Evolutionary conservation across 2,888 invertebrate species (phyloP).

Genomic region (Drosophila colorata): DNA sequence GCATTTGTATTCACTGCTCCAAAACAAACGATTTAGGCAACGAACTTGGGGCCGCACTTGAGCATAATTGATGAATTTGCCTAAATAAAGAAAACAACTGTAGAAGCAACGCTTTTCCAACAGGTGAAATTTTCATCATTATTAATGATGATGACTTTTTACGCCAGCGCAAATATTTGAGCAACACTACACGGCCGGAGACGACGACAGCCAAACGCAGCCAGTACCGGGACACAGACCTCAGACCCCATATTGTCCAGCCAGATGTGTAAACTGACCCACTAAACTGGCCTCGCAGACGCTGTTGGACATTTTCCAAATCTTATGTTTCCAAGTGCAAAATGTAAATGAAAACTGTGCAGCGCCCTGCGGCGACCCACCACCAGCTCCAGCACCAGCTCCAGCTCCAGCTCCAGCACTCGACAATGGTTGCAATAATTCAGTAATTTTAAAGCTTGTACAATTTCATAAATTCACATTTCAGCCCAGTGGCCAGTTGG

Average conservation of each 20-base stretch:
- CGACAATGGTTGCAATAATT: conserved; percentile 67
- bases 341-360: conserved; percentile 58
- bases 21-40: conserved; percentile 57
- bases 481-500: conserved; percentile 53
- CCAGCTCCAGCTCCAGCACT: conserved; percentile 7
- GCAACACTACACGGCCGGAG: conserved; percentile 60
- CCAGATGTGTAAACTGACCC: conserved; percentile 72
- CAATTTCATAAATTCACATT: conserved; percentile 68
- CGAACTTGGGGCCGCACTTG: conserved; percentile 55
- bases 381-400: conserved; percentile 9
- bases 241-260: conserved; percentile 23
- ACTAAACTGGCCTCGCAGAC: conserved; percentile 43
- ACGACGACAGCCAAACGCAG: conserved; percentile 35
- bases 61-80: conserved; percentile 69
- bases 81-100: conserved; percentile 68
- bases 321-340: conserved; percentile 33
- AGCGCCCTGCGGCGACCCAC: conserved; percentile 60
- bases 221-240: conserved; percentile 31
- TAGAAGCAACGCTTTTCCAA: conserved; percentile 60
- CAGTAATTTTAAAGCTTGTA: conserved; percentile 65
- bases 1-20: conserved; percentile 21
- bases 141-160: conserved; percentile 80
- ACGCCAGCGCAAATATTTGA: conserved; percentile 74
- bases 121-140: conserved; percentile 77
- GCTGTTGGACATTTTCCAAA: conserved; percentile 43